Base-by-base conservation (phyloP, 2,888 invertebrate genomes). In the Ametastegia equiseti region DNA sequence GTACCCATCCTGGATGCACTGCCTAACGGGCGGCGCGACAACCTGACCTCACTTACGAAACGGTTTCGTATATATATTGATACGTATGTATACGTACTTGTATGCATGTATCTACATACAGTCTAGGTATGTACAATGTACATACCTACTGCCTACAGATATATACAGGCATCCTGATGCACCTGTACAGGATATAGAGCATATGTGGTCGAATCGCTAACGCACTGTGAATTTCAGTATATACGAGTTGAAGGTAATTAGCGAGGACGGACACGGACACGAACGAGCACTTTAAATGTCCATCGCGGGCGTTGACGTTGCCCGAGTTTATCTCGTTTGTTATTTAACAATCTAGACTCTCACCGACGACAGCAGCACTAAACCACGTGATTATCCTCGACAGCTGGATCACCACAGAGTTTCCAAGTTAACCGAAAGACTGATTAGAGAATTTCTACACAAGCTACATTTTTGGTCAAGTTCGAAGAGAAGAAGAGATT, bases 241-340 rank as follows among this genome's bases (percentile, higher is more conserved):
- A n/a, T n/a, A 84, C 83, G 84, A 81, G 87, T 84, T 81, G 84
- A 82, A 75, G 82, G 85, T 89, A 90, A 90, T 90, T 90, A 90
- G 87, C 81, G 83, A 67, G 85, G 87, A 89, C 87, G 87, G 89
- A 90, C 89, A 86, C 88, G 88, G 88, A 90, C 90, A 90, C 84
- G 89, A 85, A 85, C 86, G 83, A 87, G 90, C 90, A 89, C 89
- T 90, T 90, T 88, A 90, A 89, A 89, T 87, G 89, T 90, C 90
- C 84, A 86, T 86, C 86, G n/a, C n/a, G 84, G 85, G 80, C 85
- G 84, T 86, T 86, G 80, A 83, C 77, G 82, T 50, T 60, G 5
- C 9, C 80, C 75, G 84, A 83, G 84, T 84, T 86, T 82, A 84
- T 86, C 85, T 88, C 85, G 84, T 85, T 88, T 85, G 87, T 89